Percentiles rank a stretch among this genome's conserved stretches.
Conservation (phyloP, 2,113 vertebrate species). For the Alouatta palliata region DNA sequence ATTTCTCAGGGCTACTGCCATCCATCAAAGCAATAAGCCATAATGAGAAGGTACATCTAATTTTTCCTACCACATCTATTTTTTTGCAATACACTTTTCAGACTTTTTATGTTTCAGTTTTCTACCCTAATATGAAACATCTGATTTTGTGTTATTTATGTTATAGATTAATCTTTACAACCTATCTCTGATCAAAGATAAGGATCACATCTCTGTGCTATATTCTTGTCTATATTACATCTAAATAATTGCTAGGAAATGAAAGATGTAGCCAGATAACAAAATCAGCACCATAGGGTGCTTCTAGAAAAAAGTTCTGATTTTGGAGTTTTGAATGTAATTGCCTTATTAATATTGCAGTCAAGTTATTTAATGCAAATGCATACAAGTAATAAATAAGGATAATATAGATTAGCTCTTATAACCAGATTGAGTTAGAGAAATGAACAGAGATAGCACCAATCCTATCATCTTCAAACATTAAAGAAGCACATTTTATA, state of each 20-base stretch:
- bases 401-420: neutral
- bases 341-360: neutral
- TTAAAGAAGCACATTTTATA: neutral
- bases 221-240: neutral
- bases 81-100: neutral
- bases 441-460: neutral
- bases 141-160: neutral
- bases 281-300: neutral
- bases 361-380: neutral
- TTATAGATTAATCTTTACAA: neutral
- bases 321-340: conserved; percentile 25
- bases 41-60: neutral
- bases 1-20: neutral
- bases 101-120: neutral
- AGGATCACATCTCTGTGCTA: neutral
- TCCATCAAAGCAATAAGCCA: neutral
- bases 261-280: neutral
- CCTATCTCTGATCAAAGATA: neutral
- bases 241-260: neutral
- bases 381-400: neutral
- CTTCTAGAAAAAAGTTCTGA: neutral
- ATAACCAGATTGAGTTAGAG: neutral
- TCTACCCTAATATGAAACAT: neutral
- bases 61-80: neutral
- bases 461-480: neutral